Evolutionary conservation across 2,797 vertebrate genomes (phyloP).

Genomic region (Podarcis siculus): DNA sequence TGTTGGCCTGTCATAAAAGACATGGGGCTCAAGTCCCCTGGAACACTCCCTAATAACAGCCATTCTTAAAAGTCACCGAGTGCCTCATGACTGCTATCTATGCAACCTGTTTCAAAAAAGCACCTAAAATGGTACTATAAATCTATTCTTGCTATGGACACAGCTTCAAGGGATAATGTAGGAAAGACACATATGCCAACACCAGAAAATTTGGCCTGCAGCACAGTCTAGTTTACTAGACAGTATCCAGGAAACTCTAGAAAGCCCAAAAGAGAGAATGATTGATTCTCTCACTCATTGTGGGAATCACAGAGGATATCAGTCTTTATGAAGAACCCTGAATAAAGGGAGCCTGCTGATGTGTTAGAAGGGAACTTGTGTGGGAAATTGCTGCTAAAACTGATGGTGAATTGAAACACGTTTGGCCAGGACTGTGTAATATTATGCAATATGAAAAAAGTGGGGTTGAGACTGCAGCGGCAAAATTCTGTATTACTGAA

Average conservation of each 20-base stretch:
- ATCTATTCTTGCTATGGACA: neutral
- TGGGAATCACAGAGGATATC: neutral
- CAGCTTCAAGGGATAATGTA: neutral
- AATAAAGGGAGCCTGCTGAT: neutral
- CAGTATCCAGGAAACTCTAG: neutral
- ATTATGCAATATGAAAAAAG: neutral
- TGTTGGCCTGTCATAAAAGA: too few relatives aligned
- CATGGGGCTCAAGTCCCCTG: too few relatives aligned
- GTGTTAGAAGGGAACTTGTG: neutral
- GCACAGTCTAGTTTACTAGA: neutral
- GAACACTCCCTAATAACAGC: too few relatives aligned
- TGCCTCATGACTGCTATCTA: neutral
- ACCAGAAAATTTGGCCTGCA: neutral
- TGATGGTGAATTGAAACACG: neutral
- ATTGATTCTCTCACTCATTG: neutral
- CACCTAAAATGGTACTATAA: neutral
- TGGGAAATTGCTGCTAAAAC: neutral
- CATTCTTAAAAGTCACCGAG: neutral
- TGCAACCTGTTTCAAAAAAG: neutral
- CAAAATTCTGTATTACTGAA: neutral
- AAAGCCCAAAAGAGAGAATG: neutral
- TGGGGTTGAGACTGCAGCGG: neutral
- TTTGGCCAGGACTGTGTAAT: neutral
- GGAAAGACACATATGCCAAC: neutral
- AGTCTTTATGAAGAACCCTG: neutral